These are phyloP conservation scores for Erpetoichthys calabaricus DNA, from an alignment of 2,797 vertebrate genomes.

Conservation along the genomic window DNA sequence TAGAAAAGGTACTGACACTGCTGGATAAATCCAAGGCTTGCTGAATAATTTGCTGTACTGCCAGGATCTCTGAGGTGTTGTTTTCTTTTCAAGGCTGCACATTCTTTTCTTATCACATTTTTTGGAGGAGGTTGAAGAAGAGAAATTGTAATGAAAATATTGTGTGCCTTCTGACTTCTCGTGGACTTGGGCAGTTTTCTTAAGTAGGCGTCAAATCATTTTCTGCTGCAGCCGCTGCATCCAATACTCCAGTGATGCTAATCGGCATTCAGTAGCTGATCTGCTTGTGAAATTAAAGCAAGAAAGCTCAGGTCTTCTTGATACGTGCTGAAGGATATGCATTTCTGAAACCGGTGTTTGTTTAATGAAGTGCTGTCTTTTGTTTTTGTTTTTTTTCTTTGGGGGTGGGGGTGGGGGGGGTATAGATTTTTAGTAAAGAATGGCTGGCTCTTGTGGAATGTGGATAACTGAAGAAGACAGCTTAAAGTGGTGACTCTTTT, in stretches of 20 bases:
- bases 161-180: constrained; percentile 24
- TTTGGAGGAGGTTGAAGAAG: too few species aligned
- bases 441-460: constrained; percentile 41
- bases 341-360: constrained; percentile 19
- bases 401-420: constrained; percentile 2
- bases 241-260: constrained; percentile 19
- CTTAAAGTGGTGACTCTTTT: constrained; percentile 21
- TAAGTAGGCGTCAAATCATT: constrained; percentile 19
- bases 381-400: not conserved
- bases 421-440: constrained; percentile 19
- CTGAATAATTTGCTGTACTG: constrained; percentile 16
- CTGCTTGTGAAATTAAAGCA: constrained; percentile 23
- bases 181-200: constrained; percentile 24
- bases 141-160: constrained; percentile 20
- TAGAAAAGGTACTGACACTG: constrained; percentile 6
- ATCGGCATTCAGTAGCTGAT: constrained; percentile 19
- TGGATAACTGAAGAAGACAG: constrained; percentile 21
- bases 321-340: constrained; percentile 20
- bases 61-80: constrained; percentile 21
- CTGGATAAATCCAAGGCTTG: constrained; percentile 8
- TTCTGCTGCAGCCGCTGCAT: constrained; percentile 16
- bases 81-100: too few species aligned
- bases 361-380: not conserved
- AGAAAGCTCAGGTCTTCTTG: constrained; percentile 10
- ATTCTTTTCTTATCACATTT: too few species aligned